phyloP scores from a whole-genome alignment of 1,140 invertebrate genomes.

The Eueides isabella region DNA sequence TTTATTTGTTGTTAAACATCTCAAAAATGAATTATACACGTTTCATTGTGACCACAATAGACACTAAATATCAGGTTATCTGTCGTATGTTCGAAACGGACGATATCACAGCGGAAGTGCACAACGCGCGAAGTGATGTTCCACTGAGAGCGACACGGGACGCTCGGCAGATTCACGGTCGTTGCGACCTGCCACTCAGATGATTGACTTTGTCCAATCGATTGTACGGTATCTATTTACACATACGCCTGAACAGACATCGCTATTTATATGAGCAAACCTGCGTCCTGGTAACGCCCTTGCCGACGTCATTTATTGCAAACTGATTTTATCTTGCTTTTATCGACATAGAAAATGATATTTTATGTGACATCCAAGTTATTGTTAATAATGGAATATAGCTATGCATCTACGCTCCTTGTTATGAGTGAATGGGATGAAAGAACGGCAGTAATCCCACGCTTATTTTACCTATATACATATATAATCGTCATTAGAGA shows the following conservation, averaged over 20 bases:
- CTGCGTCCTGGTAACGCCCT: slow-evolving; percentile 59
- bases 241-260: slow-evolving; percentile 52
- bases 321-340: slow-evolving; percentile 50
- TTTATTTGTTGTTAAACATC: slow-evolving; percentile 54
- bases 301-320: slow-evolving; percentile 55
- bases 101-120: slow-evolving; percentile 59
- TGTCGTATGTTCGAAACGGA: slow-evolving; percentile 23
- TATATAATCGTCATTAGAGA: not conserved
- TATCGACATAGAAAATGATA: slow-evolving; percentile 33
- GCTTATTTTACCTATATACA: slow-evolving; percentile 17
- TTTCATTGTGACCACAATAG: slow-evolving; percentile 48
- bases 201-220: slow-evolving; percentile 79
- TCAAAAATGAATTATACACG: slow-evolving; percentile 41
- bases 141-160: slow-evolving; percentile 65
- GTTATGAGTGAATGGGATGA: slow-evolving; percentile 8
- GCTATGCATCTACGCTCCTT: not conserved
- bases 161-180: slow-evolving; percentile 72
- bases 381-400: slow-evolving; percentile 26
- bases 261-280: slow-evolving; percentile 52
- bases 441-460: slow-evolving; percentile 25
- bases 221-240: slow-evolving; percentile 73
- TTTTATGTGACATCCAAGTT: slow-evolving; percentile 41
- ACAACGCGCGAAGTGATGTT: slow-evolving; percentile 60
- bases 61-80: slow-evolving; percentile 29
- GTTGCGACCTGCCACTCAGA: slow-evolving; percentile 69